Evolutionary conservation across 2,113 vertebrate species (phyloP), one percentile per base, ranked within the genome.

Genomic region (Peucedramus taeniatus): DNA sequence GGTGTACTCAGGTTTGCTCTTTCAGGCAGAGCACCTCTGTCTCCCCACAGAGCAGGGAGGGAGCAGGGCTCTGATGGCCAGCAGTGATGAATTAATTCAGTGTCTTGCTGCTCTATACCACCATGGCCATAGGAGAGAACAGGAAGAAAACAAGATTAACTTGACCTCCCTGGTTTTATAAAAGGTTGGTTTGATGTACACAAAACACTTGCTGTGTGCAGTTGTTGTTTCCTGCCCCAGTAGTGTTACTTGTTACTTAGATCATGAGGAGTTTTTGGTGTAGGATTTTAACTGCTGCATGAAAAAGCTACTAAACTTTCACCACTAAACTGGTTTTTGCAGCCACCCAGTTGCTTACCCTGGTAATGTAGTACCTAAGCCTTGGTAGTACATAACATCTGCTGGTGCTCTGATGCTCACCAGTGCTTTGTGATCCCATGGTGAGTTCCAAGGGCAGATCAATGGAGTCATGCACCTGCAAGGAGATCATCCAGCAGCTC

Each of bases 1-100:
- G 49, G 12, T 60, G 19, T 42, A 8, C 6, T 47, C 40, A 68
- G 27, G 12, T 15, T 72, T 56, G 4, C 7, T 31, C 1, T 31
- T 33, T 60, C 2, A 0, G 31, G 27, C 37, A 33, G 30, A 64
- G 49, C 56, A 50, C 12, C 39, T 8, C 22, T 2, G 2, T 28
- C 11, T 69, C 80, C 35, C 54, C 68, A 14, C 37, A 44, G 35
- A 50, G 51, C 56, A 50, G 57, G 39, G 49, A 71, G 24, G 47
- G 30, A 80, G 44, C 88, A n/a, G 26, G 33, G 47, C 18, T 83
- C 44, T 2, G 3, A 50, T 27, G 39, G 27, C 53, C 6, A 4
- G 33, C 0, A 8, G 44, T 17, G 75, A 50, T 44, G 37, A 57
- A 68, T 71, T 60, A 63, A 66, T 24, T 69, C 68, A 64, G 44